Evolutionary conservation across 2,113 vertebrate species (phyloP), one percentile per base, ranked within the genome.

Genomic region (Eulemur macaco): DNA sequence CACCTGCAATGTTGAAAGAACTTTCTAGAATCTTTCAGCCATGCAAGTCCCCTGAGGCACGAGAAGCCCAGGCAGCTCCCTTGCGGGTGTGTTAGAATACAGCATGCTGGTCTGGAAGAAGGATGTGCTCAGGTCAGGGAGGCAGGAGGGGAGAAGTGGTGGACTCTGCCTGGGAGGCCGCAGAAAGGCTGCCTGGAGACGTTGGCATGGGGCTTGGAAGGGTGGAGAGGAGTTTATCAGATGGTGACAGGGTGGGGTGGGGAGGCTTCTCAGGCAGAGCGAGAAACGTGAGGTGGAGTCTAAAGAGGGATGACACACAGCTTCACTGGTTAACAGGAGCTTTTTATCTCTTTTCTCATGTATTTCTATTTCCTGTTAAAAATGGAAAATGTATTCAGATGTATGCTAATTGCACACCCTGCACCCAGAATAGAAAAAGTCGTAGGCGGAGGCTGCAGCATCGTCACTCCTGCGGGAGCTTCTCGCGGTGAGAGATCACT

Each of bases 321-420:
- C 81, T 81, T 82, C 63, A 17, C 89, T 56, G 5, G 63, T 60
- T 84, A 69, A 17, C 84, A 47, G 17, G 81, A 96, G 88, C 54
- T 69, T 68, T 83, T 94, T 9, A 64, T 92, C 94, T 93, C 71
- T 64, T 90, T 83, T 45, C 89, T 80, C 92, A 17, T 58, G 77
- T 66, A 31, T 77, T 92, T 91, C 94, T 90, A 21, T 78, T 87
- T 96, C 84, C 86, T 89, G 95, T 91, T 93, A 85, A 89, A 96
- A 85, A 95, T 54, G 92, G 90, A 91, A 93, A 96, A 93, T 94
- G 56, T 96, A 96, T 96, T 91, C 97, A 96, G 95, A 96, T 96
- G 42, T 96, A 95, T 96, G 95, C 95, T 97, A 96, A 95, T 94
- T 93, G 84, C 89, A 78, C 47, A 17, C 15, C 20, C 60, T 18